Base-by-base conservation (phyloP, 1,140 invertebrate species). In the Sycobia sp. region DNA sequence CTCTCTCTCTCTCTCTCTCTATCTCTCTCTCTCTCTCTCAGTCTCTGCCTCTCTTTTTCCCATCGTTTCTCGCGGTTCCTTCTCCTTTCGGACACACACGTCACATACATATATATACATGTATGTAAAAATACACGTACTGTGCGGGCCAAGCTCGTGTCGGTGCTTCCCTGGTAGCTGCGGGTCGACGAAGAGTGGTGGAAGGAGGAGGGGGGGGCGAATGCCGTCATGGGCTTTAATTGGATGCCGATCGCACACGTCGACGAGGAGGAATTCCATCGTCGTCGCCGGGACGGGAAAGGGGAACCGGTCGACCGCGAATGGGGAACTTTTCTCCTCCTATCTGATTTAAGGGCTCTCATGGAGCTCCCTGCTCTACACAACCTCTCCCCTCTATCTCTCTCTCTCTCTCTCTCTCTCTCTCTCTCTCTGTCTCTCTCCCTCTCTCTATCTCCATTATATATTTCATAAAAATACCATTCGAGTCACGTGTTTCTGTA, bases 191-290 rank as follows among this genome's bases (percentile, higher is more conserved):
- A n/a, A n/a, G n/a, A n/a, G n/a, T n/a, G n/a, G n/a, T n/a, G n/a
- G 14, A 32, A 23, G 27, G 49, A 25, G 39, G 36, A 34, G 36
- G 27, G 27, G 44, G 38, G 32, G 57, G 23, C 32, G 36, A 43
- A 55, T 39, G 59, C 59, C 54, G 62, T 66, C 65, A 65, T 50
- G 54, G 34, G 53, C 44, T 69, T 69, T 69, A 69, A 69, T 69
- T 65, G 70, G 68, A 67, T 69, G 62, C 68, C 55, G 67, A 60
- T 67, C 58, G 58, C 61, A 59, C 60, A 66, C 64, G 46, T 59
- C 59, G 57, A 63, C 63, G 53, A 62, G 46, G 51, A 66, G 44
- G 68, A 71, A 64, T 60, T 66, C 38, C 34, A 51, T 46, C 57
- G 62, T 23, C 43, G 46, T 18, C n/a, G n/a, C n/a, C n/a, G n/a